A percentile compares a stretch with the other conserved stretches of the same genome.
Evolutionary conservation across 2,113 vertebrate genomes (phyloP).

Genomic region (Protomyctophum bolini): DNA sequence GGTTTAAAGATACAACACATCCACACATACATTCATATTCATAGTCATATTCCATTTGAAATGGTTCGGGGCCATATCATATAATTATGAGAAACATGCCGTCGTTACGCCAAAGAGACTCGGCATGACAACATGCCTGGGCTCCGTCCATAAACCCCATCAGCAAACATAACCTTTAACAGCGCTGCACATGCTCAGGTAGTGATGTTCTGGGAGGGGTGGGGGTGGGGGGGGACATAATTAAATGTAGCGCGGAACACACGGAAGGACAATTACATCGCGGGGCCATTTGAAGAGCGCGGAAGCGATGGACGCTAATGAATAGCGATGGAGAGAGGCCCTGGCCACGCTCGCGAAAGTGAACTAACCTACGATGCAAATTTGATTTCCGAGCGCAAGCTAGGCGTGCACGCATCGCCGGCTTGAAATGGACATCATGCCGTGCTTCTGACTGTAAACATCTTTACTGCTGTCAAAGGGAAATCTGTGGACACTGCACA

Average conservation of each 20-base stretch:
- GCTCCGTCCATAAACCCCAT: no score
- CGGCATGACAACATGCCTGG: no score
- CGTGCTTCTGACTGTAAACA: not conserved
- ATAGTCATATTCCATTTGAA: no score
- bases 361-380: not conserved
- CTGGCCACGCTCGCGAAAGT: not conserved
- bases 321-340: constrained; percentile 12
- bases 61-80: no score
- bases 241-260: constrained; percentile 17
- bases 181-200: no score
- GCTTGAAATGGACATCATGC: not conserved
- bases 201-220: no score
- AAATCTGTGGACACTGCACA: not conserved
- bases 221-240: no score
- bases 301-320: constrained; percentile 45
- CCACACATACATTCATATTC: no score
- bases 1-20: no score
- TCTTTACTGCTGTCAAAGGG: constrained; percentile 14
- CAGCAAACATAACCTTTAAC: not conserved
- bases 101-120: no score
- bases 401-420: not conserved
- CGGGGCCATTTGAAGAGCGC: constrained; percentile 21
- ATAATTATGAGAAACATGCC: no score
- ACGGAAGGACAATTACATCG: constrained; percentile 39
- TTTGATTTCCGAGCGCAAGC: constrained; percentile 9